These are phyloP conservation scores for Tetrapedia diversipes DNA, from an alignment of 2,888 invertebrate species.

Conservation along the genomic window DNA sequence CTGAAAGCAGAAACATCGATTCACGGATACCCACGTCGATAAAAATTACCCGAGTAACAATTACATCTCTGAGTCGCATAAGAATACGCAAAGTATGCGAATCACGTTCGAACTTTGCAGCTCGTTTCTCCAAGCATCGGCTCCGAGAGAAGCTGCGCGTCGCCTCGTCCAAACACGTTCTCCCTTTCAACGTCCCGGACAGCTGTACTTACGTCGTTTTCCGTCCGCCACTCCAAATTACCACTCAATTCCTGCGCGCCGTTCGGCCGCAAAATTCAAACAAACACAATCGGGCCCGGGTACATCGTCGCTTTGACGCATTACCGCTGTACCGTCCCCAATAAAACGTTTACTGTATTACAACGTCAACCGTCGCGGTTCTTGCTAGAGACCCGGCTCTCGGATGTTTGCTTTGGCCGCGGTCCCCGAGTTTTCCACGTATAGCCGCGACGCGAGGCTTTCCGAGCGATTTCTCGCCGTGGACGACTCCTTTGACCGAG, in stretches of 20 bases:
- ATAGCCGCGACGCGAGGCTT: conserved; percentile 22
- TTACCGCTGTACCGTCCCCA: conserved; percentile 50
- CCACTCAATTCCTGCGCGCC: conserved; percentile 49
- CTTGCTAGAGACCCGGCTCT: conserved; percentile 42
- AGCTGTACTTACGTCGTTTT: conserved; percentile 27
- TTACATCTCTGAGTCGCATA: no score
- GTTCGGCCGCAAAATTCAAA: conserved; percentile 47
- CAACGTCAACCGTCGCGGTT: conserved; percentile 57
- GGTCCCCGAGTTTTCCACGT: conserved; percentile 52
- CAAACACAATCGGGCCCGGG: conserved; percentile 47
- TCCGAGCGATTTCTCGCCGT: conserved; percentile 40
- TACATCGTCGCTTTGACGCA: conserved; percentile 54
- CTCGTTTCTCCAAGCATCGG: background rate
- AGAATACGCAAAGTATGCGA: no score
- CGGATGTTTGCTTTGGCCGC: conserved; percentile 71
- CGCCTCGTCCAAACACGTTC: conserved; percentile 23
- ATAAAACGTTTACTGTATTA: conserved; percentile 69
- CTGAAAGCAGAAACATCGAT: no score
- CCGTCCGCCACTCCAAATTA: conserved; percentile 31
- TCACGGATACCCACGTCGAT: no score
- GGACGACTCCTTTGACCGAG: conserved; percentile 50
- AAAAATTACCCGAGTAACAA: no score
- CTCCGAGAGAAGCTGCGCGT: background rate
- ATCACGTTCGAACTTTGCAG: no score
- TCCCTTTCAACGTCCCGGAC: conserved; percentile 9